Conservation (phyloP, 30 jellyfish, hydroid and myxozoan species). For the Aurelia sp. region DNA sequence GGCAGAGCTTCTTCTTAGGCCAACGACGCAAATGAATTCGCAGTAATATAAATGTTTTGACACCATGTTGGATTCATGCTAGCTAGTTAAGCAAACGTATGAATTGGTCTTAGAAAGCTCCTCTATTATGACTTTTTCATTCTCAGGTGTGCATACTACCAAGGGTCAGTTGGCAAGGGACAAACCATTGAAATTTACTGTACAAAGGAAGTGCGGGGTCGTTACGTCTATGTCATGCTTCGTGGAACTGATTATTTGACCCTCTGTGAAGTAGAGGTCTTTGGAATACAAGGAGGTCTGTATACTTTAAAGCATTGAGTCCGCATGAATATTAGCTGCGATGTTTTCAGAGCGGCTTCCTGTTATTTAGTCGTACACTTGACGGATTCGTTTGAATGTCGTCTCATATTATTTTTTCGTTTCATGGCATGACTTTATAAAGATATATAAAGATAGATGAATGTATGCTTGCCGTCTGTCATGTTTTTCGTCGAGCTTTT, state of each 20-base stretch:
- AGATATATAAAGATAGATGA: too few relatives aligned
- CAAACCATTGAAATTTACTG: constrained; percentile 40
- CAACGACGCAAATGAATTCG: too few relatives aligned
- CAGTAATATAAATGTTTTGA: too few relatives aligned
- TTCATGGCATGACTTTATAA: too few relatives aligned
- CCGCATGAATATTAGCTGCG: neutral
- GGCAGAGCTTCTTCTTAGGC: too few relatives aligned
- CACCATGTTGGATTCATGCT: too few relatives aligned
- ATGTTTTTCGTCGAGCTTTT: too few relatives aligned
- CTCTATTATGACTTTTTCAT: neutral
- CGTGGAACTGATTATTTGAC: constrained; percentile 56
- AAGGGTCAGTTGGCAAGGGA: constrained; percentile 59
- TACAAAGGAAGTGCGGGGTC: constrained; percentile 41
- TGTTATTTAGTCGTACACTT: neutral
- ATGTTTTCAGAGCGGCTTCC: neutral
- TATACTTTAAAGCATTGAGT: too few relatives aligned
- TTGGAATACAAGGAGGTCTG: constrained; percentile 60
- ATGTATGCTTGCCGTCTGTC: too few relatives aligned
- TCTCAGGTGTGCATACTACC: constrained; percentile 31
- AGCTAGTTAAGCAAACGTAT: too few relatives aligned
- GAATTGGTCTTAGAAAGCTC: too few relatives aligned
- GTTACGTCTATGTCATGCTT: constrained; percentile 47
- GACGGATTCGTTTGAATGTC: neutral
- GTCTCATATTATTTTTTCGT: too few relatives aligned
- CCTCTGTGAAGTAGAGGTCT: constrained; percentile 72